These are phyloP conservation scores for Tenebrio molitor DNA, from an alignment of 1,140 invertebrate genomes.

Conservation along the genomic window DNA sequence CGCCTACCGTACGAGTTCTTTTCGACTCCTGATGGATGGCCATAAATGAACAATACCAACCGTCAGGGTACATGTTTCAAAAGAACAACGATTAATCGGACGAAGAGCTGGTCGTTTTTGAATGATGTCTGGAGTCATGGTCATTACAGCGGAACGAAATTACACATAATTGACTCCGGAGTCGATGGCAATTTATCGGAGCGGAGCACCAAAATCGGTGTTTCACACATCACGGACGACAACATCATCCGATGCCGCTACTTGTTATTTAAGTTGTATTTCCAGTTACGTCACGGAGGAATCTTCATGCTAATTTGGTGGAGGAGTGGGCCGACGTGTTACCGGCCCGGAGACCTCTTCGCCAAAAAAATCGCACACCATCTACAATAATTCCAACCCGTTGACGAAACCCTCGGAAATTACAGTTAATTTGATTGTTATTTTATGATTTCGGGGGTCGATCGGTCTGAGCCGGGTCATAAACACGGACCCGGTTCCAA, in stretches of 20 bases:
- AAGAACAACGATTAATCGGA: constrained; percentile 6
- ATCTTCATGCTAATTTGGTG: constrained; percentile 39
- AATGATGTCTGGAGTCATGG: constrained; percentile 1
- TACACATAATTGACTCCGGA: constrained; percentile 8
- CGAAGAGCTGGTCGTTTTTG: constrained; percentile 1
- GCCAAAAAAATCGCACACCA: background rate
- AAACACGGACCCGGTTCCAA: background rate
- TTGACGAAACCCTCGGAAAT: no score
- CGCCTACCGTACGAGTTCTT: background rate
- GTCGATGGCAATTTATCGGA: constrained; percentile 4
- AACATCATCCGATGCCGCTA: constrained; percentile 3
- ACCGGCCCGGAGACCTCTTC: constrained; percentile 8
- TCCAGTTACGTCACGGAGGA: constrained; percentile 27
- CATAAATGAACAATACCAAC: no score
- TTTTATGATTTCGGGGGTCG: background rate
- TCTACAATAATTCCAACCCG: no score
- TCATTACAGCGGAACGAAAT: constrained; percentile 1
- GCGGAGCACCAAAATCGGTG: background rate
- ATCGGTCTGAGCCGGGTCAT: background rate
- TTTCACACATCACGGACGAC: background rate
- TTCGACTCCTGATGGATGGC: background rate
- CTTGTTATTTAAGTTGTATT: constrained; percentile 25
- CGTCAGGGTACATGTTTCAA: background rate
- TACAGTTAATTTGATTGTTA: background rate
- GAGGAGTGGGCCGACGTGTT: constrained; percentile 4